Conservation (phyloP, 1,140 invertebrate genomes). For the Pentalonia nigronervosa region DNA sequence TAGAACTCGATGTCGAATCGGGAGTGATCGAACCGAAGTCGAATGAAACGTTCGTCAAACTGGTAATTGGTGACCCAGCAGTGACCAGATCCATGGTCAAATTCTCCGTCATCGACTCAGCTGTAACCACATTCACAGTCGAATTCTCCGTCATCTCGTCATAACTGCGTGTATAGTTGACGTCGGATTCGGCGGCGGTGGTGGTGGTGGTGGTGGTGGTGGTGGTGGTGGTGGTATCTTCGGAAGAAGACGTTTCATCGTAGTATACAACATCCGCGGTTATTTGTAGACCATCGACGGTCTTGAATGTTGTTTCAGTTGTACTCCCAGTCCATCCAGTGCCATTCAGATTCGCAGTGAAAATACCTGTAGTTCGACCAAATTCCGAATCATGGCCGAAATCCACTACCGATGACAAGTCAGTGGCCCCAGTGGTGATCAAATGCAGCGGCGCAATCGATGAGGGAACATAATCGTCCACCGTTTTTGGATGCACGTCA, state of each 20-base stretch:
- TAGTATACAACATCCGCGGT: not conserved
- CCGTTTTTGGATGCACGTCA: not conserved
- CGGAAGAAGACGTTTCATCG: not conserved
- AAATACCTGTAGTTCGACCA: not conserved
- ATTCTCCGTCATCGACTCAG: not conserved
- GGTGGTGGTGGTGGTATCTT: not conserved
- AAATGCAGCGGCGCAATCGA: not conserved
- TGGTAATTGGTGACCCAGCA: not conserved
- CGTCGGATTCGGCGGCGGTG: not conserved
- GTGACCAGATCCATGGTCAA: not conserved
- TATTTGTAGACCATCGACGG: not conserved
- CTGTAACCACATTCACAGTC: not conserved
- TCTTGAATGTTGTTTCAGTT: not conserved
- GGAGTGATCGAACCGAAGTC: not conserved
- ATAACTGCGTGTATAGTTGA: not conserved
- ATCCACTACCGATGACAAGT: not conserved
- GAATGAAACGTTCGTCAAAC: not conserved
- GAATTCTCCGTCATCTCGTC: not conserved
- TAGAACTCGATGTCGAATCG: not conserved
- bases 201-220: too few species aligned
- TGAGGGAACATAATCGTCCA: not conserved
- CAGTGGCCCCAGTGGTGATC: not conserved
- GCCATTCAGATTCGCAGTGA: not conserved
- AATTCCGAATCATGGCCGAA: not conserved
- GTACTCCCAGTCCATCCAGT: not conserved